These are phyloP conservation scores for Cotesia typhae DNA, from an alignment of 1,140 invertebrate genomes.

Conservation along the genomic window DNA sequence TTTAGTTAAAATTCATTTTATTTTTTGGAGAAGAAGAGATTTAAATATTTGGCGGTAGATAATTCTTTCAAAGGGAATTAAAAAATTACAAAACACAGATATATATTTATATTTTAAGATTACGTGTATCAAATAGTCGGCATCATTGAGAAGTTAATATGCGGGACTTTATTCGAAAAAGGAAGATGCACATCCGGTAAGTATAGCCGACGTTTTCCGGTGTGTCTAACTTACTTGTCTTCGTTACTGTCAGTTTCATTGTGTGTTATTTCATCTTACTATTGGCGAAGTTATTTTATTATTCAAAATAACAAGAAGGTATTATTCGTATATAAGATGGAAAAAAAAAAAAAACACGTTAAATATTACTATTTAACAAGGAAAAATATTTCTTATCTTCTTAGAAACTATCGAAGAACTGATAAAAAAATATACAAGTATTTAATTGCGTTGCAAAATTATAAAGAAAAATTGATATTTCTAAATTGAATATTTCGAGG, in stretches of 20 bases:
- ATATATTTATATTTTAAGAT: slow-evolving; percentile 1
- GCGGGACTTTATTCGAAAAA: slow-evolving; percentile 53
- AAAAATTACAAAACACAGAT: background rate
- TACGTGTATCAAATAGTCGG: slow-evolving; percentile 16
- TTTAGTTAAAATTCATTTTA: no score
- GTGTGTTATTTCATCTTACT: slow-evolving; percentile 12
- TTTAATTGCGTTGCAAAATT: no score
- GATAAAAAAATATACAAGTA: no score
- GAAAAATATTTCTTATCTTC: no score
- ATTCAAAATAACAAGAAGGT: background rate
- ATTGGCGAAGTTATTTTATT: background rate
- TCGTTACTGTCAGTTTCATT: slow-evolving; percentile 37
- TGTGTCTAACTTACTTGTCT: slow-evolving; percentile 54
- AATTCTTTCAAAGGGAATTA: background rate
- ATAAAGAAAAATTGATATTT: no score
- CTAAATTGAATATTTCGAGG: no score
- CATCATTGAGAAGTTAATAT: slow-evolving; percentile 47
- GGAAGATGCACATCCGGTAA: slow-evolving; percentile 61
- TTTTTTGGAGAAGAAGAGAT: no score
- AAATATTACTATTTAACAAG: no score
- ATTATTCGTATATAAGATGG: no score
- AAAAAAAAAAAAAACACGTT: no score
- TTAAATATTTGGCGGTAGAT: no score
- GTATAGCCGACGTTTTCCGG: slow-evolving; percentile 49
- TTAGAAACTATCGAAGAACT: no score